These are phyloP conservation scores for Cerastoderma edule DNA, from an alignment of 2,888 invertebrate species.

Conservation along the genomic window DNA sequence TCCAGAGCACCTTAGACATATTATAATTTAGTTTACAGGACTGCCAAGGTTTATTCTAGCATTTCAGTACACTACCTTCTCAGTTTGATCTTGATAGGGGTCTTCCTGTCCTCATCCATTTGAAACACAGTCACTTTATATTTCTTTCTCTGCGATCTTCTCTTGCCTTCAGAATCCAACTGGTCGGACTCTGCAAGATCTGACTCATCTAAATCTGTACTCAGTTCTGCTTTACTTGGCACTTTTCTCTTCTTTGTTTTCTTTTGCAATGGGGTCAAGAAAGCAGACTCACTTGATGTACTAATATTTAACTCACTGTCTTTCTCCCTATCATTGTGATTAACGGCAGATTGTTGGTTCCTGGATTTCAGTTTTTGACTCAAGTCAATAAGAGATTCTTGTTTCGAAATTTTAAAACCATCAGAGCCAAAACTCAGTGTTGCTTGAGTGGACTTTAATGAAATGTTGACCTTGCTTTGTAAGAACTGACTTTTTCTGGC, in stretches of 20 bases:
- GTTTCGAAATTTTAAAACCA: slow-evolving; percentile 55
- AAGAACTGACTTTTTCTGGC: slow-evolving; percentile 10
- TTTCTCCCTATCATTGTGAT: neutral
- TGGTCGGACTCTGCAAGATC: slow-evolving; percentile 35
- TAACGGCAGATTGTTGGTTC: neutral
- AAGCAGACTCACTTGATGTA: slow-evolving; percentile 40
- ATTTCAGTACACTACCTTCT: slow-evolving; percentile 54
- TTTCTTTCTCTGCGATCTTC: slow-evolving; percentile 56
- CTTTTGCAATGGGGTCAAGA: slow-evolving; percentile 32
- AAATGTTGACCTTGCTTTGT: slow-evolving; percentile 20
- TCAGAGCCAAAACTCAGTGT: slow-evolving; percentile 63
- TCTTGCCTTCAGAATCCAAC: slow-evolving; percentile 21
- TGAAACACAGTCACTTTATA: slow-evolving; percentile 67
- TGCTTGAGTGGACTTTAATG: slow-evolving; percentile 54
- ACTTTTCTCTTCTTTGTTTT: slow-evolving; percentile 32
- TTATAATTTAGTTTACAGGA: too few relatives aligned
- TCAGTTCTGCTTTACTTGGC: slow-evolving; percentile 6
- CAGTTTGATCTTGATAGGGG: slow-evolving; percentile 70
- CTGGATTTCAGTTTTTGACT: too few relatives aligned
- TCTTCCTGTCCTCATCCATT: slow-evolving; percentile 62
- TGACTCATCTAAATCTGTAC: slow-evolving; percentile 19
- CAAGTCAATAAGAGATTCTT: neutral
- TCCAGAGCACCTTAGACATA: too few relatives aligned
- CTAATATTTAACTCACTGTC: slow-evolving; percentile 1
- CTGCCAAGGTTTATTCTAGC: too few relatives aligned